Evolutionary conservation across 2,113 vertebrate species (phyloP).

Genomic region (Caloenas nicobarica): DNA sequence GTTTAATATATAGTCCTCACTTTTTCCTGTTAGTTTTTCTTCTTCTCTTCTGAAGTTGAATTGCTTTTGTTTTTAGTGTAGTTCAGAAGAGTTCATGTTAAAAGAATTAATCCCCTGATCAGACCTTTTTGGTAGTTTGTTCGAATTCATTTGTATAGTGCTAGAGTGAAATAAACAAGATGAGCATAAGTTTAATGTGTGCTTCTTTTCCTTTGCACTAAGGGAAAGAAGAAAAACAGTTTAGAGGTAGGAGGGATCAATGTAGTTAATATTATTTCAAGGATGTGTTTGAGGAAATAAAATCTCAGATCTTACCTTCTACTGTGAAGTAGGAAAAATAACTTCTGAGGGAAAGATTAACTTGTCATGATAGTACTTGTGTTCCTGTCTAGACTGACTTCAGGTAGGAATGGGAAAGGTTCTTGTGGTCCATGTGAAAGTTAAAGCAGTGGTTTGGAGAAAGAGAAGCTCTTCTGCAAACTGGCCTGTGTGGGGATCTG

Average conservation of each 20-base stretch:
- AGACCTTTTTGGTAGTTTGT: neutral
- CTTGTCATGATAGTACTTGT: fast-evolving
- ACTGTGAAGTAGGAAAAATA: neutral
- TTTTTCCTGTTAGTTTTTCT: neutral
- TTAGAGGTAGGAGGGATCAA: neutral
- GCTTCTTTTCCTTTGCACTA: neutral
- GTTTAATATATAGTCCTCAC: neutral
- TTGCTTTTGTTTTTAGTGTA: neutral
- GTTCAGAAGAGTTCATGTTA: neutral
- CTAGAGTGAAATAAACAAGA: neutral
- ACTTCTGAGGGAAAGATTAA: neutral
- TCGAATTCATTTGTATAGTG: neutral
- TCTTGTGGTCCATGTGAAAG: neutral
- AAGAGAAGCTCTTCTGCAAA: neutral
- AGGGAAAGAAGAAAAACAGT: neutral
- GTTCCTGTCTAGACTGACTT: neutral
- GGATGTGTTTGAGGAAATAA: neutral
- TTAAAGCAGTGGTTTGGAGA: neutral
- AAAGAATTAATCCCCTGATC: neutral
- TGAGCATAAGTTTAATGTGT: neutral
- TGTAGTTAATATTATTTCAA: neutral
- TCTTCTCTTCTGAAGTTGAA: neutral
- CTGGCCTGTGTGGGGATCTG: neutral
- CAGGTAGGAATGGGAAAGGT: neutral
- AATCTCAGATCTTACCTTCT: neutral